Base-by-base conservation (phyloP, 1,140 invertebrate species). In the Drosophila subobscura region DNA sequence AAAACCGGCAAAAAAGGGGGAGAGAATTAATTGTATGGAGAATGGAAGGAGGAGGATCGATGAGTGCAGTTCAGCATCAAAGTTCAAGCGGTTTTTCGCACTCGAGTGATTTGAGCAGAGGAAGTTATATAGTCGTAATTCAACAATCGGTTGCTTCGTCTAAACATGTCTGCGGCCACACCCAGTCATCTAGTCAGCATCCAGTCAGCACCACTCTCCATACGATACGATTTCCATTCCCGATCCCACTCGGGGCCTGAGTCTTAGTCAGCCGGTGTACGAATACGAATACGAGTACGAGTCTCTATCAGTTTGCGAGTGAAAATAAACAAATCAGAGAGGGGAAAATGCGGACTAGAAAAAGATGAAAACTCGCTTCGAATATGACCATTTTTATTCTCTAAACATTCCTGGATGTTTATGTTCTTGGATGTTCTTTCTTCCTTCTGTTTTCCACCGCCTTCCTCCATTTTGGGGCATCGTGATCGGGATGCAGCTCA, bases 391-490 rank as follows among this genome's bases (percentile, higher is more conserved):
- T 85, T 77, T 80, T 81, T 74, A 78, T 88, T 72, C 65, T 86
- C 70, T 86, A 86, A 85, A 85, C 81, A 85, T 85, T 86, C 72
- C 58, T 65, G 57, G 52, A 53, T 85, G 83, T 86, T 86, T 86
- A 86, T 88, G 78, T 81, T 71, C 57, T 65, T 47, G 41, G 53
- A 12, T 52, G 14, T 52, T 37, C 14, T 20, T 52, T 33, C 6
- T 29, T 29, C 20, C 33, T 52, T 20, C n/a, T 5, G 4, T 52
- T 52, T 37, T 22, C 33, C 37, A 6, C 37, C 12, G 29, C 37
- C 37, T 41, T 52, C 56, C 16, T 33, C 49, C 55, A 49, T 42
- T 46, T 51, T 29, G 25, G 59, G 53, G 53, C 66, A 57, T 37
- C 4, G 45, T 10, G 45, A 8, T 7, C 10, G 20, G 45, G 10